These are phyloP conservation scores for Pocillopora meandrina DNA, from an alignment of 92 coral and sea anemone genomes.

Conservation along the genomic window DNA sequence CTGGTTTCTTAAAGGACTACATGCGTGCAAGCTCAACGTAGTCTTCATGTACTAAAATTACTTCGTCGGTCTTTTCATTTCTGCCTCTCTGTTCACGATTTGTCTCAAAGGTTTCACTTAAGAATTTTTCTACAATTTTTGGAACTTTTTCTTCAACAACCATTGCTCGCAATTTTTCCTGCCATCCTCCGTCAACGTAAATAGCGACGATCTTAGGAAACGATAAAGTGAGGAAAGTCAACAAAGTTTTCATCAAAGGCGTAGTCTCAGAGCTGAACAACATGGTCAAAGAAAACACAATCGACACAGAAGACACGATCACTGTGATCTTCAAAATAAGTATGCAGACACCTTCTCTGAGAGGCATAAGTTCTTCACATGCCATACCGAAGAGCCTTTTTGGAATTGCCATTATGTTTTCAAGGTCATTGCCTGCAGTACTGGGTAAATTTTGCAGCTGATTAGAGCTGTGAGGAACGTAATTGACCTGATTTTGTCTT, in stretches of 20 bases:
- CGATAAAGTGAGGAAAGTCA: constrained; percentile 11
- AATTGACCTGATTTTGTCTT: too few species aligned
- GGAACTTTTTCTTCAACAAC: background rate
- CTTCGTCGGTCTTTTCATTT: too few species aligned
- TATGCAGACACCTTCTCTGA: background rate
- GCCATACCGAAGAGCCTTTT: constrained; percentile 10
- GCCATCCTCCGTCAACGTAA: background rate
- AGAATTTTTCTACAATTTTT: background rate
- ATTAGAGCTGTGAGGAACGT: background rate
- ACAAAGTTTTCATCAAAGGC: background rate
- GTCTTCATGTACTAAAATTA: too few species aligned
- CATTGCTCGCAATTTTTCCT: background rate
- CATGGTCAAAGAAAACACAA: constrained; percentile 17
- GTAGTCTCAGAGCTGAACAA: background rate
- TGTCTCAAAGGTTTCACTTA: background rate
- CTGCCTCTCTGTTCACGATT: too few species aligned
- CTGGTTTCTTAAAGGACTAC: too few species aligned
- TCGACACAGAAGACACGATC: constrained; percentile 7
- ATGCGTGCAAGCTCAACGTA: too few species aligned
- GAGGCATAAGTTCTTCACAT: background rate
- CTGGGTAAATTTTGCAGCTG: background rate
- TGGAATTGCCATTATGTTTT: constrained; percentile 16
- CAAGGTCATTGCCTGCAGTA: background rate
- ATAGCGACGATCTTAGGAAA: constrained; percentile 28
- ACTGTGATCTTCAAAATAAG: constrained; percentile 2